Conservation (phyloP, 2,797 vertebrate species). For the Rhynchonycteris naso region DNA sequence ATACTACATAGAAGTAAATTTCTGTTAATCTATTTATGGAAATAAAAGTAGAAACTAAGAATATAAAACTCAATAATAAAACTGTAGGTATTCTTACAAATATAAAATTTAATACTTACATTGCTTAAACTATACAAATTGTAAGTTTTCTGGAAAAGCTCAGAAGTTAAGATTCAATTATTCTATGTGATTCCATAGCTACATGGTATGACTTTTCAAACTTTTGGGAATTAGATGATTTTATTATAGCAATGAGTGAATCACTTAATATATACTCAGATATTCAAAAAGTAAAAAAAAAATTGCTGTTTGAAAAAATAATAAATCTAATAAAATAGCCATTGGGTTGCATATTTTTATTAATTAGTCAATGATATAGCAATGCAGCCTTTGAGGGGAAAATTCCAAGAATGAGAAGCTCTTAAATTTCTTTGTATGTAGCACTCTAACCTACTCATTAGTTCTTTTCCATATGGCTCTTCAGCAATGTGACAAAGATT, state of each 20-base stretch:
- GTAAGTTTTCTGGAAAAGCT: constrained; percentile 3
- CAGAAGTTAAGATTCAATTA: not conserved
- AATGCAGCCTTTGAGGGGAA: constrained; percentile 18
- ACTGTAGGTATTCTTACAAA: not conserved
- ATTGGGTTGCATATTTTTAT: not conserved
- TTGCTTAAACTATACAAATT: not conserved
- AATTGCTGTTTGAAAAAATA: not conserved
- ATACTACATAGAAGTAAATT: constrained; percentile 10
- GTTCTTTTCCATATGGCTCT: not conserved
- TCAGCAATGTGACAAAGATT: constrained; percentile 69
- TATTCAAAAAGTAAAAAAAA: not conserved
- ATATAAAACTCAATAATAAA: not conserved
- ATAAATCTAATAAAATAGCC: not conserved
- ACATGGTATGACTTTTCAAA: not conserved
- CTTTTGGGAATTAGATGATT: not conserved
- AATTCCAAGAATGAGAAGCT: constrained; percentile 48
- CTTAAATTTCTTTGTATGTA: not conserved
- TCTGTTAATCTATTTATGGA: not conserved
- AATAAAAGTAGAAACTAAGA: not conserved
- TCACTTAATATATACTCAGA: not conserved
- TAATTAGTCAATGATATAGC: not conserved
- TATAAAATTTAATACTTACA: constrained; percentile 31
- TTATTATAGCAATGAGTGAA: not conserved
- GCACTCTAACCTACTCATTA: constrained; percentile 54
- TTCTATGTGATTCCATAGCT: not conserved